phyloP scores from a whole-genome alignment of 92 coral and sea anemone species.

The Epizoanthus fatuus region DNA sequence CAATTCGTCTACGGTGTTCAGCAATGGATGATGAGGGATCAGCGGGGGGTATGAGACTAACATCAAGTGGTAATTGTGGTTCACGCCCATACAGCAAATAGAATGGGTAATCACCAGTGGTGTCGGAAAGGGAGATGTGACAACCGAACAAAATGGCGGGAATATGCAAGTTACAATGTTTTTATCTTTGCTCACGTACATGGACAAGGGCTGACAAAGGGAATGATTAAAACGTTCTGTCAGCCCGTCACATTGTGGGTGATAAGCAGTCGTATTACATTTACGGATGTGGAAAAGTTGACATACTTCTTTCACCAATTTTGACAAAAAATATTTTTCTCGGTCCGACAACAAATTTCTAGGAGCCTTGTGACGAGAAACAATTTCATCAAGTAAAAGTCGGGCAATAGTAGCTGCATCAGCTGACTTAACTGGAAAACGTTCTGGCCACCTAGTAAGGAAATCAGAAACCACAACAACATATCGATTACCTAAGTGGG shows the following conservation, averaged over 20 bases:
- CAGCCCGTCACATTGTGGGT: constrained; percentile 65
- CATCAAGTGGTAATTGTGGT: constrained; percentile 60
- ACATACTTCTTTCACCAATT: constrained; percentile 50
- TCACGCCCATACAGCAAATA: constrained; percentile 67
- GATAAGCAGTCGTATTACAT: constrained; percentile 53
- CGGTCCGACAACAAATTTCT: constrained; percentile 55
- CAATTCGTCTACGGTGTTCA: constrained; percentile 55
- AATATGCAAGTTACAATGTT: constrained; percentile 67
- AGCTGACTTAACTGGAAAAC: constrained; percentile 52
- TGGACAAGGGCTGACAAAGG: constrained; percentile 54
- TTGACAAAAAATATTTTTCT: constrained; percentile 51
- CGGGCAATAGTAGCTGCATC: constrained; percentile 64
- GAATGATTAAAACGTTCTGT: constrained; percentile 61
- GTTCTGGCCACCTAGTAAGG: constrained; percentile 72
- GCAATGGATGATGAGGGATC: constrained; percentile 47
- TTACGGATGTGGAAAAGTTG: constrained; percentile 38
- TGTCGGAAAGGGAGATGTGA: constrained; percentile 46
- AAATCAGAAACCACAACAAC: constrained; percentile 67
- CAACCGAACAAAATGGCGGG: constrained; percentile 67
- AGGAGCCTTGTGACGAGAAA: constrained; percentile 62
- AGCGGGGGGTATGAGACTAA: constrained; percentile 45
- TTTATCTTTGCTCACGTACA: constrained; percentile 51
- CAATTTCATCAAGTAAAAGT: constrained; percentile 51
- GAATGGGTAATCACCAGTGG: constrained; percentile 69
- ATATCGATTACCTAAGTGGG: constrained; percentile 64